Base-by-base conservation (phyloP, 2,888 invertebrate genomes). In the Drosophila demipolita region DNA sequence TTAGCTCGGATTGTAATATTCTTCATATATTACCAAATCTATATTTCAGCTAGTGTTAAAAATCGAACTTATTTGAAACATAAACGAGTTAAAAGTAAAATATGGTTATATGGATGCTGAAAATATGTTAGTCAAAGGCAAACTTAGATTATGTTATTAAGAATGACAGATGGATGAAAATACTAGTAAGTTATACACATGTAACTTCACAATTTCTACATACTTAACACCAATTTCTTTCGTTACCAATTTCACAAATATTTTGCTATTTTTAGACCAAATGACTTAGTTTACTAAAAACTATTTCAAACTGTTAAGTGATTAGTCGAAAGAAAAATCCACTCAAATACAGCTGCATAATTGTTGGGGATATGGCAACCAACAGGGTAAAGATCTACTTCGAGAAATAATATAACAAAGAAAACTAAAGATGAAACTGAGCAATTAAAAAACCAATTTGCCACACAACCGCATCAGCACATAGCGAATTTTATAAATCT, bases 401-500 rank as follows among this genome's bases (percentile, higher is more conserved):
- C 35, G 15, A 17, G 42, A 23, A 60, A 35, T 48, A 33, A 48
- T 7, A 52, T 20, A 33, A 8, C 2, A 50, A 29, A 55, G 17
- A 66, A 29, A 52, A 69, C 57, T 55, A 36, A 55, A 78, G 58
- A 54, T 52, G 64, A 75, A 75, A 64, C 62, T 42, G 62, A 80
- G 76, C 78, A 80, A 80, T 78, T 78, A 80, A 80, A 87, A 77
- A 75, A 62, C 65, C 87, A 82, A 85, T 85, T 85, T 89, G 85
- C 89, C 89, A 84, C 70, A 69, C 54, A 66, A 42, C 38, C 58
- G 48, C 49, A 53, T 32, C 72, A 54, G 58, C 50, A 67, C 60
- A 68, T 62, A 49, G 38, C 55, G 64, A 75, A 83, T 64, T 78
- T 66, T 63, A 73, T 63, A 68, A 75, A 73, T 78, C 87, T 71